phyloP scores from a whole-genome alignment of 1,140 invertebrate genomes.

The Antheraea mylitta region DNA sequence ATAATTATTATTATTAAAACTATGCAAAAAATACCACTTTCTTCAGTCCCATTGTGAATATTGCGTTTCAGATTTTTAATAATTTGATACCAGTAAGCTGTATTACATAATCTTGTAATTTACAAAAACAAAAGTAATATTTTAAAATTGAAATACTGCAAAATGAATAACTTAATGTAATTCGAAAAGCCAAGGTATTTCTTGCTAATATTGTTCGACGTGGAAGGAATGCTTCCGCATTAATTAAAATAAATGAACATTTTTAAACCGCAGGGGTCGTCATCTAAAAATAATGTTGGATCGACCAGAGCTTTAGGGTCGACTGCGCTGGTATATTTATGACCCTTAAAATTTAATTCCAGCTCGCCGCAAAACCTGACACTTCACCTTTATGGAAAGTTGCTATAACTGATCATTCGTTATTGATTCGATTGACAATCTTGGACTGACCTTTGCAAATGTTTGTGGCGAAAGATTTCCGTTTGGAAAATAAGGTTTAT shows the following conservation, averaged over 20 bases:
- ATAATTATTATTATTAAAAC: no score
- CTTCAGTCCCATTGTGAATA: no score
- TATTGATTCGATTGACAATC: slow-evolving; percentile 25
- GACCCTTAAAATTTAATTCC: slow-evolving; percentile 27
- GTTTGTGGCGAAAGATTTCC: background rate
- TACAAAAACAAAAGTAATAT: no score
- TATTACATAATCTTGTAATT: no score
- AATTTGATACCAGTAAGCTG: no score
- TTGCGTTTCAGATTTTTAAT: no score
- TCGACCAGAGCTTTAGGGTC: slow-evolving; percentile 17
- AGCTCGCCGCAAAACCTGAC: slow-evolving; percentile 4
- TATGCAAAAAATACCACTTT: no score
- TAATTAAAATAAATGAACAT: slow-evolving; percentile 16
- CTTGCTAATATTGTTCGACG: background rate
- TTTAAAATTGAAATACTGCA: no score
- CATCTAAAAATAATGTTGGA: slow-evolving; percentile 23
- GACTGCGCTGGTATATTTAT: slow-evolving; percentile 20
- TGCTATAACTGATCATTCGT: slow-evolving; percentile 15
- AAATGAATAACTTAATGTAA: background rate
- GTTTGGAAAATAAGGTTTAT: no score
- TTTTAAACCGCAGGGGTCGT: slow-evolving; percentile 12
- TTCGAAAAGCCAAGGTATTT: background rate
- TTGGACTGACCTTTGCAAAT: background rate
- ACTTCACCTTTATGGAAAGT: slow-evolving; percentile 13
- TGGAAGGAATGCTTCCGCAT: background rate